Conservation (phyloP, 2,113 vertebrate genomes). For the Pollachius pollachius region DNA sequence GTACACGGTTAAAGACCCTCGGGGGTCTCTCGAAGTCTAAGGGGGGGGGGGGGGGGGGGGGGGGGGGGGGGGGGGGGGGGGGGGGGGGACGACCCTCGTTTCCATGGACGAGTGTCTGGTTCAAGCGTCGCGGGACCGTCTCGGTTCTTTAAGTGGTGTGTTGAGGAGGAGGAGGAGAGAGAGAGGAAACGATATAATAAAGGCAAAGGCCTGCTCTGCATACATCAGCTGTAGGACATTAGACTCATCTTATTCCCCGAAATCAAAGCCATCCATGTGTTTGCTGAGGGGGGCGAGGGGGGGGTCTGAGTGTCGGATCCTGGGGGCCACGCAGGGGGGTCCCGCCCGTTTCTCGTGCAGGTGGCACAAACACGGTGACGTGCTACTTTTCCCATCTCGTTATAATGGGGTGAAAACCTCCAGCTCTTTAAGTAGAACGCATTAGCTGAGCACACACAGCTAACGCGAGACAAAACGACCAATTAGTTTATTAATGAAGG, state of each 20-base stretch:
- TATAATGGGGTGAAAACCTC: conserved; percentile 76
- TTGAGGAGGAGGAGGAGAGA: too few species aligned
- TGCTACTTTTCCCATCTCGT: conserved; percentile 82
- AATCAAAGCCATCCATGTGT: neutral
- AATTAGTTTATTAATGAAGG: conserved; percentile 66
- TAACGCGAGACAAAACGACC: conserved; percentile 73
- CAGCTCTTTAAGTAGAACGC: conserved; percentile 62
- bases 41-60: too few species aligned
- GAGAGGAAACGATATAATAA: too few species aligned
- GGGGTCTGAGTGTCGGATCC: conserved; percentile 5
- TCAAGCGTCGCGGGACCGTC: too few species aligned
- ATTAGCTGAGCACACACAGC: conserved; percentile 82
- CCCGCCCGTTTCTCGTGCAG: conserved; percentile 59
- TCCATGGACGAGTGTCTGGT: too few species aligned
- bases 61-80: too few species aligned
- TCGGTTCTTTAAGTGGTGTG: conserved; percentile 38
- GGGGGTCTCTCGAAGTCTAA: too few species aligned
- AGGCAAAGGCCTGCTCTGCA: neutral
- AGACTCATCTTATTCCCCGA: conserved; percentile 28
- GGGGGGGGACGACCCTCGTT: too few species aligned
- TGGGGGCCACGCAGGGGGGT: conserved; percentile 38
- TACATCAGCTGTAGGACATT: conserved; percentile 8
- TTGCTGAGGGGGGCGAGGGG: conserved; percentile 6
- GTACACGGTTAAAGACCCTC: too few species aligned
- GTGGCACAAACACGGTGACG: conserved; percentile 62